Conservation (phyloP, 2,113 vertebrate species). For the Pseudorhombus dupliciocellatus region DNA sequence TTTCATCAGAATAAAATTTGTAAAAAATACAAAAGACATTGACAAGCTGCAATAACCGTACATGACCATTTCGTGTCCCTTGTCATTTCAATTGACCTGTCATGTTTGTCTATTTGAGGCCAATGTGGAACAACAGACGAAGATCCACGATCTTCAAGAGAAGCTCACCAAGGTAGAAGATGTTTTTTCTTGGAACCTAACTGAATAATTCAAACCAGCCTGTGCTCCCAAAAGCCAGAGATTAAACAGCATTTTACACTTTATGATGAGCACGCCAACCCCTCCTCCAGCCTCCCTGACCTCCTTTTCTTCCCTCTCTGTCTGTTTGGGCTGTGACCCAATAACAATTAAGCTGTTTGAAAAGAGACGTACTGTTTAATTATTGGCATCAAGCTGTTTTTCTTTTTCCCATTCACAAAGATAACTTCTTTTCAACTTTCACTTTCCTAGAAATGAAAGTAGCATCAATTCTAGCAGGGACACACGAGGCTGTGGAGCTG, state of each 20-base stretch:
- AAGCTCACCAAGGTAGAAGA: constrained; percentile 93
- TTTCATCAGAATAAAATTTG: neutral
- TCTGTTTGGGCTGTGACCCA: neutral
- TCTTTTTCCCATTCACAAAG: constrained; percentile 19
- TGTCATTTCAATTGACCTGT: neutral
- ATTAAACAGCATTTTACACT: constrained; percentile 37
- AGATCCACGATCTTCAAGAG: constrained; percentile 95
- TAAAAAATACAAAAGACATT: neutral
- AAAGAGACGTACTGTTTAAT: constrained; percentile 16
- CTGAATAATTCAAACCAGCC: constrained; percentile 56
- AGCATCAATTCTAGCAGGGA: constrained; percentile 2
- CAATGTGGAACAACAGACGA: constrained; percentile 92
- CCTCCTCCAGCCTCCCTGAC: constrained; percentile 19
- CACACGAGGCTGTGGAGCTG: neutral
- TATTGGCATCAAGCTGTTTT: constrained; percentile 33
- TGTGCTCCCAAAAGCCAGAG: constrained; percentile 31
- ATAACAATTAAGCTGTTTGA: constrained; percentile 30
- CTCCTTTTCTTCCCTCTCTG: constrained; percentile 9
- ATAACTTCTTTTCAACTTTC: constrained; percentile 24
- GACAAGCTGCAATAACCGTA: neutral
- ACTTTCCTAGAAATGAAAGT: constrained; percentile 27
- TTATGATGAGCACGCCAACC: constrained; percentile 25
- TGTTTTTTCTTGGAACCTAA: constrained; percentile 19
- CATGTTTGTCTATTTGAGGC: constrained; percentile 78
- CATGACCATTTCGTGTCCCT: neutral